Evolutionary conservation across 2,797 vertebrate genomes (phyloP).

Genomic region (Myiotriccus ornatus): DNA sequence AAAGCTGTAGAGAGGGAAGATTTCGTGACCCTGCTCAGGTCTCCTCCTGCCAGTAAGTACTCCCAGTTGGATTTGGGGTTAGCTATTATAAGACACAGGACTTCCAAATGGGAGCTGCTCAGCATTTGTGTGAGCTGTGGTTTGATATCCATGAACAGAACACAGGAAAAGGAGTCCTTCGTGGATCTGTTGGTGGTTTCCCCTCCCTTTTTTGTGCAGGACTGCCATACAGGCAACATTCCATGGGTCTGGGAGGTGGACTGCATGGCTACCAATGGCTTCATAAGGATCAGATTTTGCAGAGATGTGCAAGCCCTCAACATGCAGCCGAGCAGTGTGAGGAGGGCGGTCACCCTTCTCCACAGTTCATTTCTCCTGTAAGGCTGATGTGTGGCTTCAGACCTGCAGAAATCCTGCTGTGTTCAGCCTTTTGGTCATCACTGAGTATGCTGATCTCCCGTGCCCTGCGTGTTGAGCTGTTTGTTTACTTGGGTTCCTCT

Average conservation of each 20-base stretch:
- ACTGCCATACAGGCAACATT: fast-evolving
- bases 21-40: not conserved
- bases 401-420: not conserved
- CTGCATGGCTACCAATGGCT: not conserved
- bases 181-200: not conserved
- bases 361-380: not conserved
- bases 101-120: not conserved
- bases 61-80: not conserved
- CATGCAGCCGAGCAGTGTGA: not conserved
- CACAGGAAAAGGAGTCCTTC: not conserved
- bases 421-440: not conserved
- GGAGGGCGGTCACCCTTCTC: not conserved
- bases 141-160: not conserved
- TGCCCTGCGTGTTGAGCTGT: not conserved
- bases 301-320: not conserved
- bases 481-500: not conserved
- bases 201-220: not conserved
- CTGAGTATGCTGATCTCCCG: not conserved
- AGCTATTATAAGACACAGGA: not conserved
- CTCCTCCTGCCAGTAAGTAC: not conserved
- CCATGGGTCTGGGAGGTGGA: not conserved
- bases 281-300: not conserved
- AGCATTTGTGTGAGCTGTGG: not conserved
- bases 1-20: not conserved
- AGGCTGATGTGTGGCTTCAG: not conserved